These are phyloP conservation scores for Pristionchus fissidentatus DNA, from an alignment of 2,888 invertebrate species.

Conservation along the genomic window DNA sequence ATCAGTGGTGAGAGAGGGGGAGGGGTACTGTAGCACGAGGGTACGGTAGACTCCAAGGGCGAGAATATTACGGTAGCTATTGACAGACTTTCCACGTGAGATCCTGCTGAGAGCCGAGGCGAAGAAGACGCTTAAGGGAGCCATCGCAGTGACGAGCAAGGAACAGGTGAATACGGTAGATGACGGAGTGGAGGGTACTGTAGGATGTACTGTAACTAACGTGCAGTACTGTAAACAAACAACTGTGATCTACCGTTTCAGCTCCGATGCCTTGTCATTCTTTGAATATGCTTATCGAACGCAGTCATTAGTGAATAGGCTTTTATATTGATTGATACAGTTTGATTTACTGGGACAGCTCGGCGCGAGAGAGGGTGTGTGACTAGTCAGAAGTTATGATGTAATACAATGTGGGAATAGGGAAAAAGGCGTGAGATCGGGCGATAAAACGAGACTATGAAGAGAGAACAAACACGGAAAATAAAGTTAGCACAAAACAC, in stretches of 20 bases:
- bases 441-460: not conserved
- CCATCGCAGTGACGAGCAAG: conserved; percentile 58
- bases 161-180: conserved; percentile 39
- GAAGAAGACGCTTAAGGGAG: conserved; percentile 68
- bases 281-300: no score
- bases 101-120: conserved; percentile 70
- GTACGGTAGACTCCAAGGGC: not conserved
- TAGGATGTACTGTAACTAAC: no score
- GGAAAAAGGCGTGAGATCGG: not conserved
- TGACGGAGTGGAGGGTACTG: not conserved
- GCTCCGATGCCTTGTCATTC: no score
- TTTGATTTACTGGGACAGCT: no score
- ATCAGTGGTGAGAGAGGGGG: conserved; percentile 12
- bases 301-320: no score
- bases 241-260: no score
- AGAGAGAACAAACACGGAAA: conserved; percentile 11
- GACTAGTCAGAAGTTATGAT: no score
- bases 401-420: conserved; percentile 38
- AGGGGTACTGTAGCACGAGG: not conserved
- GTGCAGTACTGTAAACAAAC: no score
- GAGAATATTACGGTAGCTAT: not conserved
- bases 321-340: no score
- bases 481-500: not conserved
- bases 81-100: conserved; percentile 63
- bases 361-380: no score